Conservation (phyloP, 2,797 vertebrate genomes). For the Tachyglossus aculeatus region DNA sequence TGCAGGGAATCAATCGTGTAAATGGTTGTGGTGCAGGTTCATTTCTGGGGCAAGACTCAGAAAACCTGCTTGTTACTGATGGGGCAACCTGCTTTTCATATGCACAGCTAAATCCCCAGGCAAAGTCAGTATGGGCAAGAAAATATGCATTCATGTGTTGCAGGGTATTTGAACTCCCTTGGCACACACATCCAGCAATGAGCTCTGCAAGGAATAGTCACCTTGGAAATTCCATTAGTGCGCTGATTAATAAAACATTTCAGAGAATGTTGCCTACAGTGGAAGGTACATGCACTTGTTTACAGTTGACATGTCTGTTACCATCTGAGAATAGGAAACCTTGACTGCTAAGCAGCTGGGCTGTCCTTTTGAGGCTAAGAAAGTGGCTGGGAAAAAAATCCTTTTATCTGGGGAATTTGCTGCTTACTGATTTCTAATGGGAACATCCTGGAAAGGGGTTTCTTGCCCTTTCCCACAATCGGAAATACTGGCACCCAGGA, state of each 20-base stretch:
- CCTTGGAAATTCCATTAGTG: constrained; percentile 13
- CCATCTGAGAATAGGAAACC: constrained; percentile 36
- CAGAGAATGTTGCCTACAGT: constrained; percentile 14
- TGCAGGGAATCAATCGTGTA: too few relatives aligned
- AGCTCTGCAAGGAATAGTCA: constrained; percentile 4
- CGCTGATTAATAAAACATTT: constrained; percentile 33
- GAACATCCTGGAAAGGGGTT: constrained; percentile 19
- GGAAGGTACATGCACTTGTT: constrained; percentile 33
- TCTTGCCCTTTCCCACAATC: constrained; percentile 33
- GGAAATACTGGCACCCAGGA: constrained; percentile 23
- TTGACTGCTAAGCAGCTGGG: constrained; percentile 18
- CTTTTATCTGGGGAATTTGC: constrained; percentile 25
- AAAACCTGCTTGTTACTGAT: too few relatives aligned
- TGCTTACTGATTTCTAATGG: constrained; percentile 44
- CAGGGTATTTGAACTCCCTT: not conserved
- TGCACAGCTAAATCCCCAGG: not conserved
- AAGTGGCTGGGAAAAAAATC: constrained; percentile 15
- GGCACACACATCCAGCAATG: not conserved
- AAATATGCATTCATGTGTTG: not conserved
- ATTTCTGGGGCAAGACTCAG: too few relatives aligned
- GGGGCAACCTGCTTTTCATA: not conserved
- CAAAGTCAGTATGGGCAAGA: constrained; percentile 9
- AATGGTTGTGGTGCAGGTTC: too few relatives aligned
- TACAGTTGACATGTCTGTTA: constrained; percentile 20
- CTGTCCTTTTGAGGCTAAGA: constrained; percentile 8